A percentile compares a stretch with the other conserved stretches of the same genome.
These are phyloP conservation scores for Alsophila aescularia DNA, from an alignment of 2,888 invertebrate species.

Conservation along the genomic window DNA sequence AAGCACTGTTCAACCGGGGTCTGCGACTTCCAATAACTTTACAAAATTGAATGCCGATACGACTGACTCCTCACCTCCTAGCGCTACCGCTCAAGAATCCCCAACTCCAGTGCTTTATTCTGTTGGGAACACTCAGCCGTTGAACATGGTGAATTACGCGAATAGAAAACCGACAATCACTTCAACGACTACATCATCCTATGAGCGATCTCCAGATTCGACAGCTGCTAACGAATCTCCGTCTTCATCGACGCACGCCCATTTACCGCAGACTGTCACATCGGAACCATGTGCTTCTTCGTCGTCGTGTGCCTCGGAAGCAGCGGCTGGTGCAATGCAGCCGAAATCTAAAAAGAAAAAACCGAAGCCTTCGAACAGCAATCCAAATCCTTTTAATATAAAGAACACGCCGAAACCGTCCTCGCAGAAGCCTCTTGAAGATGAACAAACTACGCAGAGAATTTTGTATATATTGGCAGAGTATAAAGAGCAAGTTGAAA, in stretches of 20 bases:
- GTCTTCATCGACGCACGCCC: slow-evolving; percentile 63
- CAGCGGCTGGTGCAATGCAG: slow-evolving; percentile 40
- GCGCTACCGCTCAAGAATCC: slow-evolving; percentile 54
- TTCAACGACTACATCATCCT: slow-evolving; percentile 61
- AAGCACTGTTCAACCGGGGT: slow-evolving; percentile 85
- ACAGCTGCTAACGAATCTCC: slow-evolving; percentile 68
- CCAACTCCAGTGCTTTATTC: slow-evolving; percentile 74
- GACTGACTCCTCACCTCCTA: slow-evolving; percentile 53
- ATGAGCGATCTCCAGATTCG: slow-evolving; percentile 73
- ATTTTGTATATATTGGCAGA: slow-evolving; percentile 92
- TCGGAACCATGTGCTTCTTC: slow-evolving; percentile 46
- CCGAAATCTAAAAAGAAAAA: slow-evolving; percentile 67
- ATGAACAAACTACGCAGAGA: slow-evolving; percentile 91
- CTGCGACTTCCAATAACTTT: slow-evolving; percentile 48
- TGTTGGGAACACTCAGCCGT: slow-evolving; percentile 64
- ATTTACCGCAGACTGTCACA: slow-evolving; percentile 62
- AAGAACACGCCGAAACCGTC: slow-evolving; percentile 84
- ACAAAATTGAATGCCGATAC: slow-evolving; percentile 61
- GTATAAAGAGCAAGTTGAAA: slow-evolving; percentile 91
- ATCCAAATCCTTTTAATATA: slow-evolving; percentile 84
- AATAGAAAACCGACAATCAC: slow-evolving; percentile 70
- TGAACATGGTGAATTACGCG: slow-evolving; percentile 70
- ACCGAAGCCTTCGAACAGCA: slow-evolving; percentile 83
- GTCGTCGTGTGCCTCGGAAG: slow-evolving; percentile 24
- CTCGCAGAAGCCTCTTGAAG: slow-evolving; percentile 90